Conservation (phyloP, 2,113 vertebrate genomes). For the Phylloscopus trochiloides region DNA sequence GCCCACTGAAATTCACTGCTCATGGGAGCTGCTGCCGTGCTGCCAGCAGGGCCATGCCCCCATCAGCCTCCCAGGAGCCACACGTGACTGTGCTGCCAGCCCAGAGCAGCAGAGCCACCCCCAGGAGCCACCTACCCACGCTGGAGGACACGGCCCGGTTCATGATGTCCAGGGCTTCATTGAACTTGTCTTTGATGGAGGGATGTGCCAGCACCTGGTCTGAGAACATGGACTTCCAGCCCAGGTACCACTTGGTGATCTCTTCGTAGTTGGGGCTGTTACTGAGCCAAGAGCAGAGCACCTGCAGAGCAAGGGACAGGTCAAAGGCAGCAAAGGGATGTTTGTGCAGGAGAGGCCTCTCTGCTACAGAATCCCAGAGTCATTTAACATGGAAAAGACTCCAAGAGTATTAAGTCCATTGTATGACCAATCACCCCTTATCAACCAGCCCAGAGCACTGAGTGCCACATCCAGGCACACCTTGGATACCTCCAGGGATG, state of each 20-base stretch:
- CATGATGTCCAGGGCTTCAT: conserved; percentile 96
- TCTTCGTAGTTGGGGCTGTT: conserved; percentile 98
- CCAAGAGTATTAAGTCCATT: accelerated
- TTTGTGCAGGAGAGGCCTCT: background rate
- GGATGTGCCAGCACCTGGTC: conserved; percentile 89
- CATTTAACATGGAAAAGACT: background rate
- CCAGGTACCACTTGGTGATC: conserved; percentile 98
- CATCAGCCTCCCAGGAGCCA: background rate
- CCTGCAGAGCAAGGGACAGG: conserved; percentile 70
- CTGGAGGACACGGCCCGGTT: conserved; percentile 93
- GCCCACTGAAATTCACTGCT: background rate
- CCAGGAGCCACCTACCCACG: conserved; percentile 76
- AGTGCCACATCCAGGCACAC: background rate
- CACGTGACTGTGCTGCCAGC: accelerated
- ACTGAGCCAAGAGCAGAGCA: conserved; percentile 96
- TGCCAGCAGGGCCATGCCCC: background rate
- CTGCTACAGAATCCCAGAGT: background rate
- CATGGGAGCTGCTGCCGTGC: accelerated
- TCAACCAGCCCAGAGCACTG: background rate
- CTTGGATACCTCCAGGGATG: background rate
- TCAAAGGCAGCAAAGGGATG: accelerated
- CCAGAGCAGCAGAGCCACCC: background rate
- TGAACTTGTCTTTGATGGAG: conserved; percentile 94
- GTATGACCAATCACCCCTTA: too few species aligned
- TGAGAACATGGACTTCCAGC: conserved; percentile 97